Evolutionary conservation across 2,113 vertebrate species (phyloP).

Genomic region (Ploceus nigricollis): DNA sequence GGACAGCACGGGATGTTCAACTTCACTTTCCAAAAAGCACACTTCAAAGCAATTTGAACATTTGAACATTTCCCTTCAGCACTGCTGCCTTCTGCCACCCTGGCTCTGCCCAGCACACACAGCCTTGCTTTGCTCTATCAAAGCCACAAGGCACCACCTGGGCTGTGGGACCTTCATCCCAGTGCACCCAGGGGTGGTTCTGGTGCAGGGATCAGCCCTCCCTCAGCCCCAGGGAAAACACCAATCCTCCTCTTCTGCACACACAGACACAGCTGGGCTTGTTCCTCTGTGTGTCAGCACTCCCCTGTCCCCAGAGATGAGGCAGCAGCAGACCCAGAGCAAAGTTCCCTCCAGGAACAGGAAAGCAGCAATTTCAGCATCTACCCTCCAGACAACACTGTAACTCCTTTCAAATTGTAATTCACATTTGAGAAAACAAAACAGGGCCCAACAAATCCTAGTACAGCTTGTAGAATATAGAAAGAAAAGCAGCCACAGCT

Average conservation of each 20-base stretch:
- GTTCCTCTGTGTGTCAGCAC: neutral
- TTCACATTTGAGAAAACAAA: neutral
- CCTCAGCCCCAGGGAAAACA: neutral
- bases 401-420: neutral
- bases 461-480: accelerated
- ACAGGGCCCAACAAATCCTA: neutral
- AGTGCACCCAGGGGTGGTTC: accelerated
- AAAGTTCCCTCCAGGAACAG: neutral
- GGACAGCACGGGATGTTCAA: accelerated
- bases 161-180: neutral
- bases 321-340: neutral
- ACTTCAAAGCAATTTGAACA: too few relatives aligned
- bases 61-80: neutral
- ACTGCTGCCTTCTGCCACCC: neutral
- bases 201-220: neutral
- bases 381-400: neutral
- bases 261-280: neutral
- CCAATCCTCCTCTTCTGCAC: neutral
- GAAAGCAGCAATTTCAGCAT: neutral
- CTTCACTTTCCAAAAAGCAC: neutral
- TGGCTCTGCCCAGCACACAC: neutral
- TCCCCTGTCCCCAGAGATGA: neutral
- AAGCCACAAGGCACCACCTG: neutral
- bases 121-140: neutral
- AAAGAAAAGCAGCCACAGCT: neutral